These are phyloP conservation scores for Meteorus sp. DNA, from an alignment of 1,140 invertebrate species.

Conservation along the genomic window DNA sequence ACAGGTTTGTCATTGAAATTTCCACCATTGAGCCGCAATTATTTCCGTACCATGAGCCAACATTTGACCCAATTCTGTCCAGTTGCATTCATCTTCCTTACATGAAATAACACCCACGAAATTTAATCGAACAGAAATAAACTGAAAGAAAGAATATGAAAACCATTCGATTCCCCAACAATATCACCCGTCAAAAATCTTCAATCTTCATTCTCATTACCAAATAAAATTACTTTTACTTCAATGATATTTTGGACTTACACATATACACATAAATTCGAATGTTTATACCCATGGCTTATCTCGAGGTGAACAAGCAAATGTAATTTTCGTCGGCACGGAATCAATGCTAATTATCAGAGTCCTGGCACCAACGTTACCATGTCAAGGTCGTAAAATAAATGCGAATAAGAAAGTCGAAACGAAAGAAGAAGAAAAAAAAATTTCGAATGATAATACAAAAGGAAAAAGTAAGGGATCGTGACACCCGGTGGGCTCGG, in stretches of 20 bases:
- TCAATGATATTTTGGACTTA: background rate
- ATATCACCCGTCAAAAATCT: no score
- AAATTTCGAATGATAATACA: background rate
- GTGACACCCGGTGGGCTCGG: slow-evolving; percentile 22
- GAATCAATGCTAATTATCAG: slow-evolving; percentile 25
- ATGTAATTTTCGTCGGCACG: slow-evolving; percentile 11
- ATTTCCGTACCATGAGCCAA: slow-evolving; percentile 28
- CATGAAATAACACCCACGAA: slow-evolving; percentile 1
- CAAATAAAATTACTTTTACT: background rate
- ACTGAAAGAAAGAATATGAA: no score
- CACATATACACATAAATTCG: no score
- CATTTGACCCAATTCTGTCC: slow-evolving; percentile 31
- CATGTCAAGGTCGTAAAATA: slow-evolving; percentile 28
- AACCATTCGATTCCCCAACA: no score
- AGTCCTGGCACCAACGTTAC: slow-evolving; percentile 30
- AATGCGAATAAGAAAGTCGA: slow-evolving; percentile 7
- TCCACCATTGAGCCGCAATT: slow-evolving; percentile 22
- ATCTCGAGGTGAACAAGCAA: slow-evolving; percentile 13
- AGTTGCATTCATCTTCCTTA: slow-evolving; percentile 36
- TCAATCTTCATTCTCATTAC: background rate
- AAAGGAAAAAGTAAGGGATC: background rate
- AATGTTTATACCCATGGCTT: no score
- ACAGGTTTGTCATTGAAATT: slow-evolving; percentile 11
- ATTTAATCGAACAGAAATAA: background rate
- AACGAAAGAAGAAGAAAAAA: background rate